Evolutionary conservation across 2,797 vertebrate genomes (phyloP).

Genomic region (Knipowitschia caucasica): DNA sequence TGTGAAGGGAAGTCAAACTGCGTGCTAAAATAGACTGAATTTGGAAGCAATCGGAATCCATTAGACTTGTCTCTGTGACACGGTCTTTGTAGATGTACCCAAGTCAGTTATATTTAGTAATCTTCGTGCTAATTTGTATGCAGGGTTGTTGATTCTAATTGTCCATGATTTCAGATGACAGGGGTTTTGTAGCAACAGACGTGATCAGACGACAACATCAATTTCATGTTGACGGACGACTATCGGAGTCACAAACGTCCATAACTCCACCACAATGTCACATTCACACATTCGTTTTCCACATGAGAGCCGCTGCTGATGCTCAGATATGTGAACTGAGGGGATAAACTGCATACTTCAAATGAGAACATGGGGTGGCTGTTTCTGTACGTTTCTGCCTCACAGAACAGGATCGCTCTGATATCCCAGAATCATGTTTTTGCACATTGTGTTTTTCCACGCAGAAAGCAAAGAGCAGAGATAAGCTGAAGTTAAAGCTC

Average conservation of each 20-base stretch:
- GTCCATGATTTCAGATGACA: not conserved
- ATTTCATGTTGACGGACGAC: not conserved
- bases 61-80: not conserved
- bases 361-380: slow-evolving; percentile 44
- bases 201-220: not conserved
- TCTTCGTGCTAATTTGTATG: not conserved
- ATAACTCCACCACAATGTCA: not conserved
- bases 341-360: slow-evolving; percentile 42
- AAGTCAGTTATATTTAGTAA: not conserved
- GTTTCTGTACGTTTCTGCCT: slow-evolving; percentile 40
- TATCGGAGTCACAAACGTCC: not conserved
- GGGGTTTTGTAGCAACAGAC: not conserved
- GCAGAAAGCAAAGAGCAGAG: slow-evolving; percentile 31
- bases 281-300: slow-evolving; percentile 20
- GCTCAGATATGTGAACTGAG: slow-evolving; percentile 23
- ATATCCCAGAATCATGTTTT: slow-evolving; percentile 49
- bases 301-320: slow-evolving; percentile 17
- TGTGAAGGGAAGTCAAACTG: not conserved
- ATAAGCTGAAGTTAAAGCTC: slow-evolving; percentile 43
- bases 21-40: not conserved
- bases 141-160: not conserved
- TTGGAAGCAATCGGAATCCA: not conserved
- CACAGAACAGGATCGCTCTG: slow-evolving; percentile 30
- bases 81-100: not conserved
- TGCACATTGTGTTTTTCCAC: slow-evolving; percentile 46